Percentiles rank a stretch among this genome's conserved stretches.
Evolutionary conservation across 2,113 vertebrate species (phyloP).

Genomic region (Mustelus asterias): DNA sequence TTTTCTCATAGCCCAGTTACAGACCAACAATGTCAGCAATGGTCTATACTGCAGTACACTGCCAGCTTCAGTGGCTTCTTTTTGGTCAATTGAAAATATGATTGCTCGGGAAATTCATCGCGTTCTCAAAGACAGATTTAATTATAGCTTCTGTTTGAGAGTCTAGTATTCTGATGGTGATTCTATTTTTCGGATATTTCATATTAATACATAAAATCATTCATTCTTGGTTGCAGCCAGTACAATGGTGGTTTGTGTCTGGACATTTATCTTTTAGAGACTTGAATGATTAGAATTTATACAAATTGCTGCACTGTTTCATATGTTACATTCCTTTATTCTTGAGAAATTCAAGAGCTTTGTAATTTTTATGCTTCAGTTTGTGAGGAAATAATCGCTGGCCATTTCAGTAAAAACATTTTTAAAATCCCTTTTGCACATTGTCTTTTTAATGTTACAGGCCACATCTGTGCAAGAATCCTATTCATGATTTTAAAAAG

Average conservation of each 20-base stretch:
- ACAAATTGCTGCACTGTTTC: background rate
- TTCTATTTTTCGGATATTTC: background rate
- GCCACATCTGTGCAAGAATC: too few relatives aligned
- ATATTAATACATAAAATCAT: background rate
- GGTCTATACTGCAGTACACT: background rate
- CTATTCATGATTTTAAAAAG: too few relatives aligned
- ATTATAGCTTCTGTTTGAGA: background rate
- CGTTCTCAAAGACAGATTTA: conserved; percentile 17
- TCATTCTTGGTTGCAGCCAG: background rate
- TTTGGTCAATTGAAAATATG: background rate
- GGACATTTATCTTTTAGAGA: background rate
- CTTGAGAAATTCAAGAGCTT: too few relatives aligned
- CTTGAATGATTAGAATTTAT: background rate
- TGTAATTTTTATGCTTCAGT: background rate
- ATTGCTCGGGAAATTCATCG: background rate
- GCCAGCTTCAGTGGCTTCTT: background rate
- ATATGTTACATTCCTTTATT: background rate
- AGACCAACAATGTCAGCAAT: background rate
- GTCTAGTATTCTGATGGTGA: background rate
- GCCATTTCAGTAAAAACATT: too few relatives aligned
- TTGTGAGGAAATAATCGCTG: too few relatives aligned
- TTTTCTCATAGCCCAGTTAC: background rate
- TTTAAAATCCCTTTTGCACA: too few relatives aligned
- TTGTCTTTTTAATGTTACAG: too few relatives aligned
- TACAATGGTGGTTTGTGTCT: background rate